Base-by-base conservation (phyloP, 1,140 invertebrate genomes). In the Drosophila bocqueti region DNA sequence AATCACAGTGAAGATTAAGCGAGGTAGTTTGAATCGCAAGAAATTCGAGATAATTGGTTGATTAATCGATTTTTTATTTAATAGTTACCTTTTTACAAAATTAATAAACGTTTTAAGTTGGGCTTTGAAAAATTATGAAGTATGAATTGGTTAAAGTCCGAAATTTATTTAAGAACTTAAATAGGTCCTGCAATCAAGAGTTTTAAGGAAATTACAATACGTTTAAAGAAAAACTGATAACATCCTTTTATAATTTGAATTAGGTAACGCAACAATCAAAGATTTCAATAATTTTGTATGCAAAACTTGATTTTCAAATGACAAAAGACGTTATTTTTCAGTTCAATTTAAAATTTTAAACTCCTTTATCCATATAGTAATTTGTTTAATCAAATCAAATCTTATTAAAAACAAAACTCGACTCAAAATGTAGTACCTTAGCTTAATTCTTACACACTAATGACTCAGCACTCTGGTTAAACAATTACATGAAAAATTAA, bases 401-500 rank as follows among this genome's bases (percentile, higher is more conserved):
- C 9, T 18, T 10, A 3, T 15, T 42, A 2, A 9, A 13, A 18
- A 29, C n/a, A n/a, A 26, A 58, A 58, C 38, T 11, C 21, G 15
- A 10, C 36, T 38, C 0, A 43, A 29, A 43, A n/a, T 15, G 0
- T 13, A 59, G 4, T 13, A 45, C 38, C 57, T 43, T 34, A 31
- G 8, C 18, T 13, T 62, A 65, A 45, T 10, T 65, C 11, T 26
- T 15, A 24, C 29, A 36, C 13, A 24, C 29, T 55, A 65, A 78
- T 85, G 81, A 89, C 63, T 85, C 85, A 89, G 68, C 71, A 42
- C 11, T 43, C 55, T 47, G 18, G 46, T 26, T 64, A 79, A 76
- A 76, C 77, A 90, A 90, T 81, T 90, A 79, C 67, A 62, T 62
- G 15, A 65, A 45, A 80, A 50, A 52, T 62, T 40, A 45, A 73